Evolutionary conservation across 2,113 vertebrate genomes (phyloP), one percentile per base, ranked within the genome.

Genomic region (Pyxicephalus adspersus): DNA sequence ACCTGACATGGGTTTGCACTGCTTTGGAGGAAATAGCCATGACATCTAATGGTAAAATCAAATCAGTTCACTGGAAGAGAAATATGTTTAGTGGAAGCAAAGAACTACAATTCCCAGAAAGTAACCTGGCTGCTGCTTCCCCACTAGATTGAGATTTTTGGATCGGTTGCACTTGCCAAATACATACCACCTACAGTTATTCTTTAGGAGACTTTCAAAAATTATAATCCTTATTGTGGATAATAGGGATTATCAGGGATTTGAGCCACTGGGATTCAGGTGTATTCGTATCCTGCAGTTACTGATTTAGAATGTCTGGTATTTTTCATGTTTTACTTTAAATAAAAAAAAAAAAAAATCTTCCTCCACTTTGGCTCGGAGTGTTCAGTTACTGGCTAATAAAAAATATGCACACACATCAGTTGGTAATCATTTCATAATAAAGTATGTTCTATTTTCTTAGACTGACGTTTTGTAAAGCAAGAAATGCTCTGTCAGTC

Each of bases 251-350:
- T n/a, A n/a, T 57, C 52, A 66, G 80, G 80, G 80, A 75, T 26
- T 66, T n/a, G 23, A 75, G 80, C 70, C 80, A 82, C 68, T 82
- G 31, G 71, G 60, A 50, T 82, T 22, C 51, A n/a, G 50, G 29
- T 8, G 34, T 55, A 64, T 31, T 45, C 18, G n/a, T 70, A 50
- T 65, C 80, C 26, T 75, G 31, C 28, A 54, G 70, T 75, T 66
- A 75, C 70, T 81, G 70, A 81, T 65, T 31, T 75, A 60, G 45
- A 64, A 55, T 64, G 45, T 81, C 23, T 64, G 60, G 61, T 25
- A 54, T 64, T 73, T 80, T 81, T 72, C 51, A 74, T 75, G 71
- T 65, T 66, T 60, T 71, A 66, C 77, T 80, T 57, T 80, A 45
- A 80, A 80, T 80, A 80, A 80, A 58, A 74, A 9, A 77, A 60